Percentiles rank a stretch among this genome's conserved stretches.
Evolutionary conservation across 1,140 invertebrate species (phyloP).

Genomic region (Drosophila nannoptera): DNA sequence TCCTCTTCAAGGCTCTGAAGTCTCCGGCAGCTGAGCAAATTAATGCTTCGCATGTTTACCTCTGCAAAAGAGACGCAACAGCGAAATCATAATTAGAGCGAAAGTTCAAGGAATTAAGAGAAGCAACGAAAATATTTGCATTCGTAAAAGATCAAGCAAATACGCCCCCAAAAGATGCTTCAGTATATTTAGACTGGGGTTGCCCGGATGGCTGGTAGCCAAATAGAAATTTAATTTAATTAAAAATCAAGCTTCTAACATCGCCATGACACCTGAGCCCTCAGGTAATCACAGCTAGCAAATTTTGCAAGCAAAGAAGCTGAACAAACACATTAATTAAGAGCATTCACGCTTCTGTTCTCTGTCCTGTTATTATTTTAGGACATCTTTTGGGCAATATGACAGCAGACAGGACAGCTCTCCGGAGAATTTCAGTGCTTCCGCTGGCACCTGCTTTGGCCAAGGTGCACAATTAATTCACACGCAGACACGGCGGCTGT

Average conservation of each 20-base stretch:
- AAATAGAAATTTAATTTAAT: conserved; percentile 58
- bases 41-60: conserved; percentile 60
- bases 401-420: neutral
- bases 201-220: no score
- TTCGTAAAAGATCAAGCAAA: no score
- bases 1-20: conserved; percentile 28
- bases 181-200: no score
- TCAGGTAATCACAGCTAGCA: conserved; percentile 50
- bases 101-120: neutral
- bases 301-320: conserved; percentile 61
- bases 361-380: conserved; percentile 2
- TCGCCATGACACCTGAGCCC: conserved; percentile 16
- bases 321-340: conserved; percentile 74
- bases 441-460: conserved; percentile 14
- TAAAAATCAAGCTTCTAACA: conserved; percentile 48
- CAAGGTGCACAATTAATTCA: conserved; percentile 67
- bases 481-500: conserved; percentile 38
- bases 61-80: neutral
- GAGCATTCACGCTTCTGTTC: conserved; percentile 33
- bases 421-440: conserved; percentile 14
- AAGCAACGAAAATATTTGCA: no score
- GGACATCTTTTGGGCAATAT: conserved; percentile 14
- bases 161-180: no score
- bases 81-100: neutral
- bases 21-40: conserved; percentile 53